Percentiles rank a stretch among this genome's conserved stretches.
Conservation (phyloP, 2,888 invertebrate genomes). For the Yponomeuta malinellus region DNA sequence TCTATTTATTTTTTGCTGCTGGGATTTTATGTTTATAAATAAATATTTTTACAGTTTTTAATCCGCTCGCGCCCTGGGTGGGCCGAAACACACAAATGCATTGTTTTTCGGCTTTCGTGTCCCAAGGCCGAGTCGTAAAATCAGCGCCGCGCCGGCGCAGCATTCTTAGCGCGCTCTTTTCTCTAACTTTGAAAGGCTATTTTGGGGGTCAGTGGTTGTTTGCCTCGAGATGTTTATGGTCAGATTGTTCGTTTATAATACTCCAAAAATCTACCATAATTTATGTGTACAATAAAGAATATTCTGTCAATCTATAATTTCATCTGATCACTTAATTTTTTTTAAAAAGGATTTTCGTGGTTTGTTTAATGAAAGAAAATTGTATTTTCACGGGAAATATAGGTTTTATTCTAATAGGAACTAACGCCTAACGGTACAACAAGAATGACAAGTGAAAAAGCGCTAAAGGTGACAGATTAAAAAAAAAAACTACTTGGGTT, state of each 20-base stretch:
- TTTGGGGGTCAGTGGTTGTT: background rate
- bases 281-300: no score
- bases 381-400: no score
- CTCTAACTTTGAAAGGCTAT: background rate
- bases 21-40: no score
- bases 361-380: no score
- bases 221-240: background rate
- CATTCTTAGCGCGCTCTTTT: constrained; percentile 4
- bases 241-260: background rate
- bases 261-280: no score
- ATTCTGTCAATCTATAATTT: no score
- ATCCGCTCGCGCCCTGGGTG: background rate
- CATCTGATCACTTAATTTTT: background rate
- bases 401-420: no score
- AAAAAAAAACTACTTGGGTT: background rate
- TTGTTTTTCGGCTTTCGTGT: constrained; percentile 18
- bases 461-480: no score
- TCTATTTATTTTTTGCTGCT: no score
- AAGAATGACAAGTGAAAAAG: no score
- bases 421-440: no score
- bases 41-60: background rate
- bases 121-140: constrained; percentile 31
- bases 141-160: constrained; percentile 23
- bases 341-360: background rate
- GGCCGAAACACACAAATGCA: constrained; percentile 6